Evolutionary conservation across 2,113 vertebrate genomes (phyloP).

Genomic region (Melanostigma gelatinosum): DNA sequence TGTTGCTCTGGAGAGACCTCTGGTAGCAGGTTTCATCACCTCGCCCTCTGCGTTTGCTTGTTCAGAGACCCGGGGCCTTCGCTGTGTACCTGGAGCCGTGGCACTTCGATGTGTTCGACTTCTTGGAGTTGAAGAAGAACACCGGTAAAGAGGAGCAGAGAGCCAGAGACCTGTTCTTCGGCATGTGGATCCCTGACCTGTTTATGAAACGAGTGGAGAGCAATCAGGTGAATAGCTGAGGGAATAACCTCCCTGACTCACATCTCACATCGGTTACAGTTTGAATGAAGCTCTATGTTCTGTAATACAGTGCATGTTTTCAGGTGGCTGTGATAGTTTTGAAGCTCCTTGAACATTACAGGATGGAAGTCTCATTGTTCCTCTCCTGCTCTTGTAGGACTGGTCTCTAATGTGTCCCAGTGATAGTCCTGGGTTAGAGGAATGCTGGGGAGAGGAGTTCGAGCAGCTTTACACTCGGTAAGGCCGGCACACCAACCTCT

Average conservation of each 20-base stretch:
- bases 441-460: conserved; percentile 97
- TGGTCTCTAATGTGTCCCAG: conserved; percentile 98
- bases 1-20: neutral
- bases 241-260: neutral
- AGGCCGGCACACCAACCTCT: neutral
- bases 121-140: conserved; percentile 97
- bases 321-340: neutral
- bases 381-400: conserved; percentile 80
- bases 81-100: conserved; percentile 98
- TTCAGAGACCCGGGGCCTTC: conserved; percentile 94
- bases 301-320: neutral
- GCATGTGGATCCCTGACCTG: conserved; percentile 97
- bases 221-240: conserved; percentile 86
- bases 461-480: conserved; percentile 94
- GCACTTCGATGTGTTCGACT: conserved; percentile 96
- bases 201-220: conserved; percentile 97
- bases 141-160: conserved; percentile 97
- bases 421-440: conserved; percentile 93
- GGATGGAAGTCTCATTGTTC: neutral
- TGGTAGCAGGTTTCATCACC: neutral
- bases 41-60: neutral
- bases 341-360: neutral
- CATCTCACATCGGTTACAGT: neutral
- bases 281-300: neutral
- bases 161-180: conserved; percentile 96